Base-by-base conservation (phyloP, 2,888 invertebrate genomes). In the Noctua pronuba region DNA sequence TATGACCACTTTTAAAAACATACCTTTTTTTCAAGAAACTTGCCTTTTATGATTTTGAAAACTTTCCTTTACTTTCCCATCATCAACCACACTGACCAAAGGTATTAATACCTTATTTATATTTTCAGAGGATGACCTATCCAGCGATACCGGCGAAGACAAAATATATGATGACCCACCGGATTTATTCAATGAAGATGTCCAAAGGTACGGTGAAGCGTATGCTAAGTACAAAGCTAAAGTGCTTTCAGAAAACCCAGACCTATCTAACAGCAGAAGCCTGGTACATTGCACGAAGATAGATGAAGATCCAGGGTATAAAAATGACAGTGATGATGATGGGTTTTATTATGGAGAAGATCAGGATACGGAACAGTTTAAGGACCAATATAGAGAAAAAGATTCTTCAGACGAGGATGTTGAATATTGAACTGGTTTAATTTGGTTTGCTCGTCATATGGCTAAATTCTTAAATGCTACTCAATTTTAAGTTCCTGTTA, bases 171-270 rank as follows among this genome's bases (percentile, higher is more conserved):
- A 96, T 21, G 93, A 94, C 0, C 91, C 94, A 2, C 88, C 92
- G 10, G 92, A 93, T 31, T 60, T 95, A 86, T 92, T 94, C 76
- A 93, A 95, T 8, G 94, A 95, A 70, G 98, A 98, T 90, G 97
- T 97, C 0, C 95, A 97, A 77, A 94, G 96, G 6, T 98, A 97
- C 88, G 98, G 98, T 0, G 95, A 96, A 79, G 97, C 97, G 21
- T 98, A 98, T 87, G 98, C 98, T 0, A 97, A 97, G 80, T 98
- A 98, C 89, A 98, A 97, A 92, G 97, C 97, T 0, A 97, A 93
- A 79, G 93, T 97, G 1, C 69, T 95, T 8, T 71, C 91, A 2
- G 93, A 95, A 77, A 90, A 93, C 13, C 88, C 92, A 0, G 90
- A 92, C 21, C 35, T 92, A 2, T 69, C 85, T 0, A 85, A 91